Percentiles rank a stretch among this genome's conserved stretches.
Evolutionary conservation across 2,888 invertebrate species (phyloP).

Genomic region (Limnephilus marmoratus): DNA sequence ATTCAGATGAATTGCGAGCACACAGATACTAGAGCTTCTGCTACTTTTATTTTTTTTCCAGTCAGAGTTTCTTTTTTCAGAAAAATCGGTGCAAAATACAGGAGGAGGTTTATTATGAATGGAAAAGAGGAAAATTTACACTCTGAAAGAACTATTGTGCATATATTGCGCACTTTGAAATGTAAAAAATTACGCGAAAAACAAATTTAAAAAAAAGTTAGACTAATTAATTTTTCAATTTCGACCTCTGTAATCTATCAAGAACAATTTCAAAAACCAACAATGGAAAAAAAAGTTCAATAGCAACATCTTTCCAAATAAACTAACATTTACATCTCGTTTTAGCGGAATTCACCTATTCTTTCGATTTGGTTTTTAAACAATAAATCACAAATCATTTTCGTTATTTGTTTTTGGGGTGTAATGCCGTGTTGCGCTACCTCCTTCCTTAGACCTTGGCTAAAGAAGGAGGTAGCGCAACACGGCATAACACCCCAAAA

Average conservation of each 20-base stretch:
- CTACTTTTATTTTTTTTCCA: not conserved
- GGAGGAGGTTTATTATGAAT: not conserved
- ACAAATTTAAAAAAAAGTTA: too few species aligned
- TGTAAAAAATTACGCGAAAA: not conserved
- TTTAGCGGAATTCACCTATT: not conserved
- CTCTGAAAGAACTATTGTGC: not conserved
- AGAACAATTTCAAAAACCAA: not conserved
- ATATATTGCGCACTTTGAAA: not conserved
- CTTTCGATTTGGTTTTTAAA: too few species aligned
- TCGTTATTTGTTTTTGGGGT: too few species aligned
- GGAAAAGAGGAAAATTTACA: not conserved
- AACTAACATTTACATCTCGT: not conserved
- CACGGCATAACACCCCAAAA: too few species aligned
- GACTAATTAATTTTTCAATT: too few species aligned
- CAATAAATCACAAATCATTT: too few species aligned
- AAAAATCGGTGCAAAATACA: not conserved
- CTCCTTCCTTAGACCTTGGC: too few species aligned
- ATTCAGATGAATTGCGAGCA: conserved; percentile 59
- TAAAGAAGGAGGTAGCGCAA: too few species aligned
- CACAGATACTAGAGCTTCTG: conserved; percentile 54
- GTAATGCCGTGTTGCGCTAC: too few species aligned
- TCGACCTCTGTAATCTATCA: too few species aligned
- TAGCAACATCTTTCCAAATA: too few species aligned
- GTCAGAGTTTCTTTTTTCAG: not conserved
- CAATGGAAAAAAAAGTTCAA: not conserved